These are phyloP conservation scores for Schizopygopsis malacanthus DNA, from an alignment of 2,797 vertebrate genomes.

Conservation along the genomic window DNA sequence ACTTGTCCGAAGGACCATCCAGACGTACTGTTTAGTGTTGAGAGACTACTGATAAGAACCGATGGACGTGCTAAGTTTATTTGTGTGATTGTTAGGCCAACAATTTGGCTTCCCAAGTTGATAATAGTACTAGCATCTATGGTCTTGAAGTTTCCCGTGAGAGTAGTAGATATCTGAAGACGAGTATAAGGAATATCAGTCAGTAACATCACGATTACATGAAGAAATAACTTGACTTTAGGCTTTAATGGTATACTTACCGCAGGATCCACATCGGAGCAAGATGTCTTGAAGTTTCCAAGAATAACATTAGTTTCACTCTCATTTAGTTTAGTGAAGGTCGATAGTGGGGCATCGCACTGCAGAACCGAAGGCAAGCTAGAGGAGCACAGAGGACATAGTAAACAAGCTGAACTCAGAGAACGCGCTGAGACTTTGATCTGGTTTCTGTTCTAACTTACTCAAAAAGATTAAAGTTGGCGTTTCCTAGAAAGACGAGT, in stretches of 20 bases:
- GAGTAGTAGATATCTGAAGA: constrained; percentile 46
- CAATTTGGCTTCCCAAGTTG: constrained; percentile 29
- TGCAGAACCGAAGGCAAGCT: constrained; percentile 48
- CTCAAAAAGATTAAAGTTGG: constrained; percentile 23
- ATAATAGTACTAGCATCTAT: constrained; percentile 19
- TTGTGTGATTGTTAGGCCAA: constrained; percentile 32
- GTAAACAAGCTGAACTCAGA: neutral
- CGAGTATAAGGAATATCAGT: neutral
- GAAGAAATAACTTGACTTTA: neutral
- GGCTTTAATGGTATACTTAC: constrained; percentile 23
- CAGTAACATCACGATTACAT: neutral
- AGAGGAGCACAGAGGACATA: neutral
- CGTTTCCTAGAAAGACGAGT: constrained; percentile 44
- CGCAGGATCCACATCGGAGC: constrained; percentile 24
- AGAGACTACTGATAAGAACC: constrained; percentile 8
- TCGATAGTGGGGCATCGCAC: constrained; percentile 29
- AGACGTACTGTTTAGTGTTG: neutral
- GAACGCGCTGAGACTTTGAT: neutral
- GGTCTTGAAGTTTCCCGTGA: constrained; percentile 48
- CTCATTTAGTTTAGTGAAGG: constrained; percentile 18
- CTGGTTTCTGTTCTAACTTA: constrained; percentile 27
- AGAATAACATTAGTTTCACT: neutral
- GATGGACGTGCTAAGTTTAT: neutral
- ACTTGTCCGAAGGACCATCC: constrained; percentile 52
- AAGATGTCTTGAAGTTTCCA: constrained; percentile 32